These are phyloP conservation scores for Hyla sarda DNA, from an alignment of 2,113 vertebrate genomes.

Conservation along the genomic window DNA sequence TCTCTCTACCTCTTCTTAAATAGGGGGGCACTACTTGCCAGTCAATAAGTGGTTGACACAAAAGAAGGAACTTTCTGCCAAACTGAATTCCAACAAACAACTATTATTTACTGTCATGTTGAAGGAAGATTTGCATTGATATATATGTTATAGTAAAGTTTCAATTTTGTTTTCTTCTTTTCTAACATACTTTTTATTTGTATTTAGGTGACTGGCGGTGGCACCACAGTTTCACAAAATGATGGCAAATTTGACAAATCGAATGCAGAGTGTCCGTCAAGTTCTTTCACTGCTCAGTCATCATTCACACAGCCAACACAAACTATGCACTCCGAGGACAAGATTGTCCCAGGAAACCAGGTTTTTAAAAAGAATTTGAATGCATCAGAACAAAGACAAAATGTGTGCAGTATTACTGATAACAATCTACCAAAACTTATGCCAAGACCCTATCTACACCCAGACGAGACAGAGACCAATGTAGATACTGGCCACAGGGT, in stretches of 20 bases:
- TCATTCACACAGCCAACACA: not conserved
- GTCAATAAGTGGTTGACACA: not conserved
- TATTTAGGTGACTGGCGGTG: conserved; percentile 3
- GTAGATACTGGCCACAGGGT: conserved; percentile 84
- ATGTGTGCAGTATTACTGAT: not conserved
- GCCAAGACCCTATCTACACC: conserved; percentile 44
- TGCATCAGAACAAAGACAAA: conserved; percentile 29
- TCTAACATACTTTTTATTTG: conserved; percentile 3
- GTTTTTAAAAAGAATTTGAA: not conserved
- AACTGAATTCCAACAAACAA: not conserved
- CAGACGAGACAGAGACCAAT: conserved; percentile 76
- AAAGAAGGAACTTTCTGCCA: not conserved
- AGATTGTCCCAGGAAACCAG: not conserved
- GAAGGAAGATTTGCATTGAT: not conserved
- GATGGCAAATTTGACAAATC: conserved; percentile 2
- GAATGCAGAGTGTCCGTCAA: not conserved
- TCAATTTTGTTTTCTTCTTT: not conserved
- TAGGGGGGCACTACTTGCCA: no score
- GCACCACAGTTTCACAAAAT: not conserved
- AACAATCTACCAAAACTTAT: conserved; percentile 51
- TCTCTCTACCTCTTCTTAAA: no score
- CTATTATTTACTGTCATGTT: not conserved
- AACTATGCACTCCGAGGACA: not conserved
- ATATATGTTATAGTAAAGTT: not conserved
- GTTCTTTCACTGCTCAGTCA: not conserved